Conservation (phyloP, 2,797 vertebrate genomes). For the Acrossocheilus fasciatus region DNA sequence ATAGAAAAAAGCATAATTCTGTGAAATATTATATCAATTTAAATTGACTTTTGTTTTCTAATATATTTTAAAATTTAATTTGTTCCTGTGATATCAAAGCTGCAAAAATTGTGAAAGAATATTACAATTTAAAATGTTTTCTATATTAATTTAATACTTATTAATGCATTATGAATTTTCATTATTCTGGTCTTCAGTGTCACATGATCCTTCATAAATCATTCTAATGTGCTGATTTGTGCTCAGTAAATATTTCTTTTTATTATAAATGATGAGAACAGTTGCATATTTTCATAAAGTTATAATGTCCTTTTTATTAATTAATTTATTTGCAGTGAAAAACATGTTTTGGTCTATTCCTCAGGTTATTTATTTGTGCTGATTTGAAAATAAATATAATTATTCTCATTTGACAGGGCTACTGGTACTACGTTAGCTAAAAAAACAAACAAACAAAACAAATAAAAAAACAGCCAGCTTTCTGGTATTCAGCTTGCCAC, state of each 20-base stretch:
- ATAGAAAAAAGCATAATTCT: not conserved
- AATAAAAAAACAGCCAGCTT: not conserved
- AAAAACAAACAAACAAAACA: not conserved
- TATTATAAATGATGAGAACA: not conserved
- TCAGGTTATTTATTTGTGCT: not conserved
- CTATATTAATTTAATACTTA: not conserved
- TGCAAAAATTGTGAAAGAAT: no score
- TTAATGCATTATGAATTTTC: not conserved
- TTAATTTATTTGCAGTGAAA: not conserved
- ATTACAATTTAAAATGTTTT: not conserved
- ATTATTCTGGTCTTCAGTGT: not conserved
- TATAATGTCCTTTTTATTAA: not conserved
- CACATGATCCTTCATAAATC: not conserved
- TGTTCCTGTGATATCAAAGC: no score
- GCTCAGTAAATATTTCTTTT: not conserved
- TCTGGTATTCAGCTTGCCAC: not conserved
- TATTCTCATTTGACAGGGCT: not conserved
- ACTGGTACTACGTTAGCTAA: no score
- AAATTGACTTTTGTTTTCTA: no score
- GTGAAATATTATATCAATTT: not conserved
- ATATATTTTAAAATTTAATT: no score
- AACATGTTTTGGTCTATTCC: not conserved
- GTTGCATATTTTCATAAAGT: not conserved
- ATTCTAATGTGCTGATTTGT: not conserved
- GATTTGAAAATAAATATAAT: not conserved